phyloP scores from a whole-genome alignment of 2,888 invertebrate genomes.

The Drosophila lacicola region DNA sequence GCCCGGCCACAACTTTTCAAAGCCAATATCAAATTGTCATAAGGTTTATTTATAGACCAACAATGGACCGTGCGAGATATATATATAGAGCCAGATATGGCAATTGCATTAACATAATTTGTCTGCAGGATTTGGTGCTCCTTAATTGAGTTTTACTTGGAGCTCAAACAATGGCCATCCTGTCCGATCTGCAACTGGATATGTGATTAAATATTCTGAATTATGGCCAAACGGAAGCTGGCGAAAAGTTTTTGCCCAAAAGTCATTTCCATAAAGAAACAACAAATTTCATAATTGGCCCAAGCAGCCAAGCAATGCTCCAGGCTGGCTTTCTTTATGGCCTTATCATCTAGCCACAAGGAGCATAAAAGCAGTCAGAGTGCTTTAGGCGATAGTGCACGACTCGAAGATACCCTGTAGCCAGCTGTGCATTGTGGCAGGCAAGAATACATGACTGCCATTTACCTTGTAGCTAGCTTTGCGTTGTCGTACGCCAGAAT shows the following conservation, averaged over 20 bases:
- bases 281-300: constrained; percentile 69
- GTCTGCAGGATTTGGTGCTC: constrained; percentile 34
- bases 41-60: constrained; percentile 69
- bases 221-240: constrained; percentile 44
- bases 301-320: constrained; percentile 25
- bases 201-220: constrained; percentile 6
- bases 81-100: constrained; percentile 1
- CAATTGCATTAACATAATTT: constrained; percentile 75
- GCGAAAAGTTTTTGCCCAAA: constrained; percentile 6
- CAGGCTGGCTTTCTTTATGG: constrained; percentile 30
- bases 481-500: no score
- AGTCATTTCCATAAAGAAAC: constrained; percentile 59
- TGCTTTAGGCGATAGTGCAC: not conserved
- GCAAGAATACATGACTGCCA: not conserved
- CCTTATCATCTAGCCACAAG: constrained; percentile 8
- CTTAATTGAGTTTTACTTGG: constrained; percentile 57
- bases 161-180: constrained; percentile 28
- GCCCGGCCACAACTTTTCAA: constrained; percentile 41
- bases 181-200: constrained; percentile 17
- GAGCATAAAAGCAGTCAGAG: not conserved
- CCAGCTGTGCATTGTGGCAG: not conserved
- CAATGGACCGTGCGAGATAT: not conserved
- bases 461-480: not conserved
- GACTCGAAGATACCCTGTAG: not conserved
- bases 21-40: constrained; percentile 78